phyloP scores from a whole-genome alignment of 2,888 invertebrate species.

The Xylocampa areola region DNA sequence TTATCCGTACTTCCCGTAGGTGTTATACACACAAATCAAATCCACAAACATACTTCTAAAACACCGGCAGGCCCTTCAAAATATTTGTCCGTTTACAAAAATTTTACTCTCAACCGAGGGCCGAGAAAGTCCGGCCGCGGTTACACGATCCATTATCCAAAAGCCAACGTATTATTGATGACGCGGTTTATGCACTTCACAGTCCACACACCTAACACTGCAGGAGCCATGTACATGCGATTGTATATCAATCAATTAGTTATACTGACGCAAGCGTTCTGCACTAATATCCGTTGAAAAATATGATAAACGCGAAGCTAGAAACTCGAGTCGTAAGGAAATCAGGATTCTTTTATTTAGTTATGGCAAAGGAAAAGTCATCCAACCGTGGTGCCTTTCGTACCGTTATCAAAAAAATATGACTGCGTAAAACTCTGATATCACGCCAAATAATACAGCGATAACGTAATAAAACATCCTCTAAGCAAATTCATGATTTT shows the following conservation, averaged over 20 bases:
- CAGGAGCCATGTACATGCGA: slow-evolving; percentile 25
- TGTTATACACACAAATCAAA: slow-evolving; percentile 43
- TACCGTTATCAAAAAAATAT: slow-evolving; percentile 43
- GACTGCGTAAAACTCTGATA: slow-evolving; percentile 43
- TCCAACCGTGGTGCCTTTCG: slow-evolving; percentile 17
- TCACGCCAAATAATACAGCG: slow-evolving; percentile 34
- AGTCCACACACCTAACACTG: slow-evolving; percentile 14
- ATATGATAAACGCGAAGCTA: too few species aligned
- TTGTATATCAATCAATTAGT: slow-evolving; percentile 35
- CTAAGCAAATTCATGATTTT: slow-evolving; percentile 41
- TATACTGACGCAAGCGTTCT: slow-evolving; percentile 21
- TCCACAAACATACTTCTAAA: slow-evolving; percentile 45
- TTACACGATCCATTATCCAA: slow-evolving; percentile 42
- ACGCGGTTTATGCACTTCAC: slow-evolving; percentile 38
- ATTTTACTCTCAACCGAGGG: slow-evolving; percentile 14
- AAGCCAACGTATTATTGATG: slow-evolving; percentile 41
- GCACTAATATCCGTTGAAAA: slow-evolving; percentile 23
- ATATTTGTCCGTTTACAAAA: slow-evolving; percentile 38
- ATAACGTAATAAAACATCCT: slow-evolving; percentile 29
- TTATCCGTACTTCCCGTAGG: slow-evolving; percentile 25
- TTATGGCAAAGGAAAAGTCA: slow-evolving; percentile 15
- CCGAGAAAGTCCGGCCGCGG: slow-evolving; percentile 16
- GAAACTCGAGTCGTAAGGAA: too few species aligned
- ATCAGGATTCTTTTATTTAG: neutral
- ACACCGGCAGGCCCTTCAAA: slow-evolving; percentile 32